Conservation (phyloP, 2,888 invertebrate genomes). For the Pelosia muscerda region DNA sequence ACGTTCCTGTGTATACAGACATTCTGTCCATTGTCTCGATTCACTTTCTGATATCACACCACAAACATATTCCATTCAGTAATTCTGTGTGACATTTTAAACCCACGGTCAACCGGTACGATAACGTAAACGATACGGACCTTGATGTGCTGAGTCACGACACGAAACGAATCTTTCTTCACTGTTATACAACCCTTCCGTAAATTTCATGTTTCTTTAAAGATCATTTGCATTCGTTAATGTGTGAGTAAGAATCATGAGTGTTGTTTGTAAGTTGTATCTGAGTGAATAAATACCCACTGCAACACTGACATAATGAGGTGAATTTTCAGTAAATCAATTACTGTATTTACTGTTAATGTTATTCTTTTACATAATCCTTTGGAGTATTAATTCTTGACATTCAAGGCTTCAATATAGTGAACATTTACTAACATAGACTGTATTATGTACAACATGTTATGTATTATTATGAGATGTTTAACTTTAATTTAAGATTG, state of each 20-base stretch:
- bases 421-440: not conserved
- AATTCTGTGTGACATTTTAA: constrained; percentile 54
- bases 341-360: not conserved
- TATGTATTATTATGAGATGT: not conserved
- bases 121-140: constrained; percentile 33
- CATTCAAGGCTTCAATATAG: not conserved
- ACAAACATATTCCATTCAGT: constrained; percentile 11
- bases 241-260: constrained; percentile 4
- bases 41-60: constrained; percentile 24
- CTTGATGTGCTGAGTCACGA: constrained; percentile 59
- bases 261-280: not conserved
- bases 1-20: constrained; percentile 16
- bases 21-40: constrained; percentile 23
- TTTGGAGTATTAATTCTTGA: not conserved
- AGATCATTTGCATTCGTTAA: constrained; percentile 21
- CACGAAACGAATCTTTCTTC: constrained; percentile 36
- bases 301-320: not conserved
- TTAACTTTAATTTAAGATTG: not conserved
- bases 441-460: not conserved
- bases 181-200: constrained; percentile 50
- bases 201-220: constrained; percentile 42
- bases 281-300: not conserved
- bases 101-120: constrained; percentile 64
- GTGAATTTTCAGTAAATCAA: not conserved
- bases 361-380: not conserved